Percentiles rank a stretch among this genome's conserved stretches.
Conservation (phyloP, 2,888 invertebrate species). For the Yponomeuta evonymella region DNA sequence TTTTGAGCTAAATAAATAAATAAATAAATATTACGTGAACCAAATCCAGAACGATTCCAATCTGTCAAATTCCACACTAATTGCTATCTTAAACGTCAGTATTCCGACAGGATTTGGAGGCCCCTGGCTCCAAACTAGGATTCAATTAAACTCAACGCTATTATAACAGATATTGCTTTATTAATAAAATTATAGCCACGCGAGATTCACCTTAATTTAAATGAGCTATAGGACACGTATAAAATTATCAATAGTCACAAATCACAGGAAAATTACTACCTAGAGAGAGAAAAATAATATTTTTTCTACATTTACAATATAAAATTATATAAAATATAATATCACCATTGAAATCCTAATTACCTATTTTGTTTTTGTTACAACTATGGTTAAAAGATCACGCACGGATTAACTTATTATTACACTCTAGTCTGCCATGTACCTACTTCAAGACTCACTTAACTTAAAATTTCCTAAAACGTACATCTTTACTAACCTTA, state of each 20-base stretch:
- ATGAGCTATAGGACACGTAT: slow-evolving; percentile 64
- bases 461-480: too few relatives aligned
- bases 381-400: slow-evolving; percentile 19
- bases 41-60: too few relatives aligned
- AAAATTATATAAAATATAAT: slow-evolving; percentile 32
- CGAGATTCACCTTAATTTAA: slow-evolving; percentile 52
- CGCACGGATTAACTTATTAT: neutral
- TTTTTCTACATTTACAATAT: slow-evolving; percentile 33
- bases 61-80: too few relatives aligned
- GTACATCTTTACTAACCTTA: too few relatives aligned
- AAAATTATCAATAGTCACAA: slow-evolving; percentile 69
- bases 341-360: slow-evolving; percentile 56
- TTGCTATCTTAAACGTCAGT: too few relatives aligned
- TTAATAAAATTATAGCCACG: slow-evolving; percentile 67
- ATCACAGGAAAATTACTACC: slow-evolving; percentile 64
- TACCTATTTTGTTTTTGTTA: slow-evolving; percentile 10
- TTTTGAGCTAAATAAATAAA: too few relatives aligned
- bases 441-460: too few relatives aligned
- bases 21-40: too few relatives aligned
- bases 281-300: slow-evolving; percentile 54
- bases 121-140: too few relatives aligned
- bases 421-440: too few relatives aligned
- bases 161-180: slow-evolving; percentile 50
- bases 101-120: too few relatives aligned
- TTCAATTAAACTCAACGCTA: neutral